Evolutionary conservation across 2,888 invertebrate species (phyloP).

Genomic region (Cephus nigrinus): DNA sequence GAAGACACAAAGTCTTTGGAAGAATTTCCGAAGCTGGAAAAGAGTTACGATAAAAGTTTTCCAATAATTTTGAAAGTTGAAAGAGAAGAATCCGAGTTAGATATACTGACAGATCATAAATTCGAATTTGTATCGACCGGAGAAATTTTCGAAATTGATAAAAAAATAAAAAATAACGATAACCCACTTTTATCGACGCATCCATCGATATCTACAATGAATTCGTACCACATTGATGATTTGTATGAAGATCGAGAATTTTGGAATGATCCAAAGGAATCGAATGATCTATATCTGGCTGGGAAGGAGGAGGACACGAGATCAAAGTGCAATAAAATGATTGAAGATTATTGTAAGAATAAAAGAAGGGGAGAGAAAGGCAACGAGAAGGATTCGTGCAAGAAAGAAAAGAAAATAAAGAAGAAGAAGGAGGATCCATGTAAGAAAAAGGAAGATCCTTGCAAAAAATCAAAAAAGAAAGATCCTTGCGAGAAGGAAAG

Average conservation of each 20-base stretch:
- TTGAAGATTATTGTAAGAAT: not conserved
- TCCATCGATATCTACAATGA: not conserved
- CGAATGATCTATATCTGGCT: not conserved
- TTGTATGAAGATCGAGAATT: conserved; percentile 2
- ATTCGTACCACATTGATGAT: conserved; percentile 19
- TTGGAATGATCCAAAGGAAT: not conserved
- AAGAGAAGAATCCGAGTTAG: not conserved
- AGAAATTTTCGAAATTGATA: not conserved
- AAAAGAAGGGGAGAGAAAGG: conserved; percentile 3
- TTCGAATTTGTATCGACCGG: not conserved
- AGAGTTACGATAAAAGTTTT: not conserved
- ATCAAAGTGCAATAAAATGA: not conserved
- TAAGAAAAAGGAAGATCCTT: conserved; percentile 1
- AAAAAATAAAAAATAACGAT: not conserved
- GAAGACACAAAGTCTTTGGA: not conserved
- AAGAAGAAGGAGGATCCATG: not conserved
- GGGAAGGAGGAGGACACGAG: not conserved
- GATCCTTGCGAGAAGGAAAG: conserved; percentile 20
- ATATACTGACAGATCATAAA: not conserved
- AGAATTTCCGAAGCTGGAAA: not conserved
- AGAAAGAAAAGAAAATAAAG: not conserved
- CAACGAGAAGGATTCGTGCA: conserved; percentile 1
- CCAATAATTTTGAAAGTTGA: not conserved
- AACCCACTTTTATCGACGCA: not conserved
- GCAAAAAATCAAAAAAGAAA: not conserved